A percentile compares a stretch with the other conserved stretches of the same genome.
phyloP scores from a whole-genome alignment of 2,113 vertebrate genomes.

The Arenaria interpres region DNA sequence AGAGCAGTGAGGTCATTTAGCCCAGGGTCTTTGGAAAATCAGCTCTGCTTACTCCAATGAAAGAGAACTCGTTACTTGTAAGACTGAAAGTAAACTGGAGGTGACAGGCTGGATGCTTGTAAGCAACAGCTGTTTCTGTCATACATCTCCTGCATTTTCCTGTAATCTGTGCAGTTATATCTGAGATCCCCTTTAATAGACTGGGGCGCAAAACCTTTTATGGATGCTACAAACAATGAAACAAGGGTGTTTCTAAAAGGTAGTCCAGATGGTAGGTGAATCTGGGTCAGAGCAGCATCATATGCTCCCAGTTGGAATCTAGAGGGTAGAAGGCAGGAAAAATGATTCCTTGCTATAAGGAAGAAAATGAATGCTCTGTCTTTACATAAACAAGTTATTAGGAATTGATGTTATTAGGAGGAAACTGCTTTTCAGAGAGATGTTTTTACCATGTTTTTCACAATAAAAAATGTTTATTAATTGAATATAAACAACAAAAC shows the following conservation, averaged over 20 bases:
- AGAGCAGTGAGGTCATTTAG: not conserved
- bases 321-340: not conserved
- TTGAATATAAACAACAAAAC: not conserved
- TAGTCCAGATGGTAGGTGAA: conserved; percentile 37
- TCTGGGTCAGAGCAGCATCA: conserved; percentile 19
- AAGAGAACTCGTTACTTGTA: not conserved
- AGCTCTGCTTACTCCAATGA: not conserved
- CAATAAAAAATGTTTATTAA: not conserved
- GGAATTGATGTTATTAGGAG: not conserved
- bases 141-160: not conserved
- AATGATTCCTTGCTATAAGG: not conserved
- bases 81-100: not conserved
- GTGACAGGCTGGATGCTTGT: not conserved
- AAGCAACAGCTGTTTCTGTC: not conserved
- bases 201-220: not conserved
- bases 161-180: not conserved
- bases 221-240: not conserved
- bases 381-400: not conserved
- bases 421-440: not conserved
- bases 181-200: not conserved
- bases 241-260: not conserved
- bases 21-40: not conserved
- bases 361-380: not conserved
- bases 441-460: not conserved
- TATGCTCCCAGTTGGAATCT: not conserved